Evolutionary conservation across 2,797 vertebrate species (phyloP), one percentile per base, ranked within the genome.

Genomic region (Gouania willdenowi): DNA sequence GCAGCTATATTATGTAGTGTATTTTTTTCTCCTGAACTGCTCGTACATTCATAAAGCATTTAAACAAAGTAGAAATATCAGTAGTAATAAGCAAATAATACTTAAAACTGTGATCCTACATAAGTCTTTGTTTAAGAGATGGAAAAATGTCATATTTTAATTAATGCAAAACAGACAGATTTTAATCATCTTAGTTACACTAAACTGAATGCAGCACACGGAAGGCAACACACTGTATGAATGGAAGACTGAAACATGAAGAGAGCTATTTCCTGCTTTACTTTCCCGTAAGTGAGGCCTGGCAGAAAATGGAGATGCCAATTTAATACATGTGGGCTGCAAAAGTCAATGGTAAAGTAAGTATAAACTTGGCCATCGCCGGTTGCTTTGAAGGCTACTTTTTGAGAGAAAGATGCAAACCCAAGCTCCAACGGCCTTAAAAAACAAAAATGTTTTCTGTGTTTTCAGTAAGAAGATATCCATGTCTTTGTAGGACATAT

Each of bases 391-490:
- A 77, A 61, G 14, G 41, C 43, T 58, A 41, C 26, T 49, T 42
- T 39, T 44, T 64, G 46, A 30, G 34, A 67, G 28, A 38, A 46
- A 44, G 30, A 53, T 9, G n/a, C 35, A 26, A 9, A 73, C 48
- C 64, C 26, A 79, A 48, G 65, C 66, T 79, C 71, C 77, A 76
- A 79, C 75, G 43, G 43, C 70, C 35, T 44, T 42, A 6, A 34
- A 71, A 69, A 72, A 81, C 68, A 82, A 77, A 77, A 75, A 49
- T 63, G 67, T 75, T 60, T 56, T 70, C 40, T 60, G 28, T 31
- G 44, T 14, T 17, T 57, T 31, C 64, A 73, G 33, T 69, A 68
- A 71, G 72, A 64, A 60, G 48, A 45, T 50, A 45, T 48, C 66
- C 63, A 32, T 67, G 33, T 55, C 68, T 76, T 23, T 42, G 26